Evolutionary conservation across 2,113 vertebrate genomes (phyloP).

Genomic region (Lutjanus erythropterus): DNA sequence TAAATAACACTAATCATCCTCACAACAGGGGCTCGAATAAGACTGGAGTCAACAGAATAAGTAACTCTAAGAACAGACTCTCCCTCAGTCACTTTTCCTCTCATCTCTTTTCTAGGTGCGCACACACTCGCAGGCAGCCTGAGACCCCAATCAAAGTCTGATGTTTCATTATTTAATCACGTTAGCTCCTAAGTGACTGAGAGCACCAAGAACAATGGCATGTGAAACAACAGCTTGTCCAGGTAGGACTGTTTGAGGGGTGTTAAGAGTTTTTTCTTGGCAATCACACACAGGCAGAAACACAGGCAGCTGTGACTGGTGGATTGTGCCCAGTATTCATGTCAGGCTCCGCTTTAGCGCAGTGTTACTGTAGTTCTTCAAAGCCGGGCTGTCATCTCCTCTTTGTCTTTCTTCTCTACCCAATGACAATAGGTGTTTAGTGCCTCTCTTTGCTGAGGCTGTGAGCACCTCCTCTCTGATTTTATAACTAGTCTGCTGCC

Average conservation of each 20-base stretch:
- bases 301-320: not conserved
- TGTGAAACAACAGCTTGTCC: conserved; percentile 1
- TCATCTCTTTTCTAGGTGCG: conserved; percentile 22
- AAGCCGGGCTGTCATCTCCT: conserved; percentile 23
- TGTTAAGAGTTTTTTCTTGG: conserved; percentile 10
- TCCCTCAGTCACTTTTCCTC: conserved; percentile 5
- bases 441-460: conserved; percentile 17
- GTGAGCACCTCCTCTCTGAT: conserved; percentile 33
- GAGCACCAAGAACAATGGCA: conserved; percentile 17
- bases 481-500: conserved; percentile 32
- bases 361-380: conserved; percentile 18
- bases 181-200: conserved; percentile 31
- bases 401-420: conserved; percentile 28
- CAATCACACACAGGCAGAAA: conserved; percentile 1
- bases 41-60: conserved; percentile 35
- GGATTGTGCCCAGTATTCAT: not conserved
- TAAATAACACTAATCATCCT: conserved; percentile 69
- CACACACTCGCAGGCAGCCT: conserved; percentile 3
- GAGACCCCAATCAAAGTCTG: conserved; percentile 17
- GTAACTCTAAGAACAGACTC: conserved; percentile 29
- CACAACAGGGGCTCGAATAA: conserved; percentile 51
- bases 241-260: conserved; percentile 17
- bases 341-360: conserved; percentile 17
- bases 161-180: conserved; percentile 36
- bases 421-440: conserved; percentile 37